phyloP scores from a whole-genome alignment of 1,140 invertebrate species.

The Calycopis cecrops region DNA sequence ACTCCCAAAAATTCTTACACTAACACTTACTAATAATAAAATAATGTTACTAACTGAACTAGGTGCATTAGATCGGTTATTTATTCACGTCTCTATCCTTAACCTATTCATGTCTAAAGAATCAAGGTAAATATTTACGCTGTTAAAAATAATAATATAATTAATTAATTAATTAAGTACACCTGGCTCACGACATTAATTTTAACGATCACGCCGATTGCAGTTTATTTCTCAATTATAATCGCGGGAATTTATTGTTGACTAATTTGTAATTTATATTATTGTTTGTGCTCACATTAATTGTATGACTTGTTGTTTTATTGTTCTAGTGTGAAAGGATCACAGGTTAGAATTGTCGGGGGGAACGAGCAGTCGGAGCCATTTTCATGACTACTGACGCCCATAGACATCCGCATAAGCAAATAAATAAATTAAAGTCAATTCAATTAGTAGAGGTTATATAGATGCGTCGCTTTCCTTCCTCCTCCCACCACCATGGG shows the following conservation, averaged over 20 bases:
- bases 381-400: no score
- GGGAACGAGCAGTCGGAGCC: no score
- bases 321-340: no score
- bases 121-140: background rate
- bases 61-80: no score
- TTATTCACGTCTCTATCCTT: no score
- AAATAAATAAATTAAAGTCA: constrained; percentile 5
- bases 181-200: background rate
- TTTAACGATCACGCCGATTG: background rate
- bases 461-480: background rate
- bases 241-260: background rate
- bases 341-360: no score
- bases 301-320: background rate
- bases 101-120: no score
- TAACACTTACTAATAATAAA: no score
- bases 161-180: background rate
- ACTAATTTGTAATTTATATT: constrained; percentile 5
- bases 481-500: no score
- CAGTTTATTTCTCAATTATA: constrained; percentile 8
- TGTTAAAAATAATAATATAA: background rate
- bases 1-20: no score
- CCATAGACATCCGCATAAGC: no score
- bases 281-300: background rate
- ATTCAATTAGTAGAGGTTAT: background rate
- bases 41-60: no score